phyloP scores from a whole-genome alignment of 2,797 vertebrate species.

The Xyrichtys novacula region DNA sequence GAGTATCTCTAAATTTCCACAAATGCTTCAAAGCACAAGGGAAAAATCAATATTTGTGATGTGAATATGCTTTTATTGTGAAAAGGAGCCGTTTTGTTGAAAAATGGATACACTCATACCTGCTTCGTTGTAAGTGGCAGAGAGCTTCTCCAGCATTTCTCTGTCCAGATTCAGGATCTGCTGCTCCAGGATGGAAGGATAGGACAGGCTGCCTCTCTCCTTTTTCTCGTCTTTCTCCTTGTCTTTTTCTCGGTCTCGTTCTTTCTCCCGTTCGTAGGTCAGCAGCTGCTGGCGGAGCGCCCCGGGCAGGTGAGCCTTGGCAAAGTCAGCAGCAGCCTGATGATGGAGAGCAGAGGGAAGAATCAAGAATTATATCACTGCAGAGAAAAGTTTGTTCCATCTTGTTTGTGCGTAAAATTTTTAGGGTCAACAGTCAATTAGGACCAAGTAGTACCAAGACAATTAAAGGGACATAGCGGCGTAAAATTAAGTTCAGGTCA shows the following conservation, averaged over 20 bases:
- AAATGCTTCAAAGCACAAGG: no score
- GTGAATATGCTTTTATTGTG: not conserved
- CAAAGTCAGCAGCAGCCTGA: constrained; percentile 96
- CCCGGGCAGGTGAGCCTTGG: constrained; percentile 92
- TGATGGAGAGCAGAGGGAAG: constrained; percentile 48
- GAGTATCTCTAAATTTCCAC: no score
- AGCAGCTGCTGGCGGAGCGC: constrained; percentile 94
- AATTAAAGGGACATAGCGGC: no score
- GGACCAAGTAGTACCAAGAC: no score
- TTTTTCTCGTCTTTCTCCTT: constrained; percentile 88
- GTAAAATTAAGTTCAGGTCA: no score
- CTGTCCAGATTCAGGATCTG: constrained; percentile 93
- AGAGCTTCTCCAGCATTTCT: constrained; percentile 94
- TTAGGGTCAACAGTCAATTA: no score
- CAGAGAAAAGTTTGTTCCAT: not conserved
- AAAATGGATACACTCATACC: constrained; percentile 78
- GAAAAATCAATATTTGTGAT: no score
- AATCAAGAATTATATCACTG: constrained; percentile 41
- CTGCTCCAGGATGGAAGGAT: constrained; percentile 94
- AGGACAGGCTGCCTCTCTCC: constrained; percentile 84
- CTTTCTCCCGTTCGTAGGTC: constrained; percentile 92
- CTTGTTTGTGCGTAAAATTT: no score
- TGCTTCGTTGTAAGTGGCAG: constrained; percentile 95
- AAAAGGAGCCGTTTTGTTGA: not conserved
- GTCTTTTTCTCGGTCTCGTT: constrained; percentile 78